Percentiles rank a stretch among this genome's conserved stretches.
These are phyloP conservation scores for Drosophila picticornis DNA, from an alignment of 2,888 invertebrate species.

Conservation along the genomic window DNA sequence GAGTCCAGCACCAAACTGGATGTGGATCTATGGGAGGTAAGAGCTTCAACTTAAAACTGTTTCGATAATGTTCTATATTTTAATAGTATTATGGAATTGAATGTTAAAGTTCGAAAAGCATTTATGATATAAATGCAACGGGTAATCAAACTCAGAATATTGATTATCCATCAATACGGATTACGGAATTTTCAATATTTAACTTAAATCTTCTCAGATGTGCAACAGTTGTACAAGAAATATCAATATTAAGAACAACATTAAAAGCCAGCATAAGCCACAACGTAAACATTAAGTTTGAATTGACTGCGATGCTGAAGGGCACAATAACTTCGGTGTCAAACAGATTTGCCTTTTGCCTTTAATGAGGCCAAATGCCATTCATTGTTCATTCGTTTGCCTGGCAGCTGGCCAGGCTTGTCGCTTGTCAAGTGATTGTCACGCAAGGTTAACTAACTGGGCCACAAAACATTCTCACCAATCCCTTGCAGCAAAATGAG, in stretches of 20 bases:
- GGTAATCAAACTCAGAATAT: background rate
- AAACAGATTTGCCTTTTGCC: background rate
- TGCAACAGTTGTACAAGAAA: background rate
- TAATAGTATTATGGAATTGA: too few species aligned
- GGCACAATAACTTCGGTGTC: background rate
- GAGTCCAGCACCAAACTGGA: constrained; percentile 83
- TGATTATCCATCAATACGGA: background rate
- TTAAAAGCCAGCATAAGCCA: background rate
- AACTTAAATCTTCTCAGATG: background rate
- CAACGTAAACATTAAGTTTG: background rate
- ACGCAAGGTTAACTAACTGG: constrained; percentile 52
- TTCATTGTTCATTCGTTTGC: constrained; percentile 19
- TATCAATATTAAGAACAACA: background rate
- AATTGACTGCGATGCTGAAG: background rate
- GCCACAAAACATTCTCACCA: constrained; percentile 18
- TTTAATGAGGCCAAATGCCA: constrained; percentile 11
- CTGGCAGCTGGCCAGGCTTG: constrained; percentile 38
- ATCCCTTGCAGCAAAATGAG: constrained; percentile 75
- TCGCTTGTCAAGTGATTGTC: constrained; percentile 51
- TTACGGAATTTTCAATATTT: background rate
- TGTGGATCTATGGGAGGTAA: constrained; percentile 84
- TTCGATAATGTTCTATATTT: background rate
- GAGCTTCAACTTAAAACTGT: background rate
- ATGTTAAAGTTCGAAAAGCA: background rate
- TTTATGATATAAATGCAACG: too few species aligned